Base-by-base conservation (phyloP, 2,888 invertebrate species). In the Meandrusa payeni region DNA sequence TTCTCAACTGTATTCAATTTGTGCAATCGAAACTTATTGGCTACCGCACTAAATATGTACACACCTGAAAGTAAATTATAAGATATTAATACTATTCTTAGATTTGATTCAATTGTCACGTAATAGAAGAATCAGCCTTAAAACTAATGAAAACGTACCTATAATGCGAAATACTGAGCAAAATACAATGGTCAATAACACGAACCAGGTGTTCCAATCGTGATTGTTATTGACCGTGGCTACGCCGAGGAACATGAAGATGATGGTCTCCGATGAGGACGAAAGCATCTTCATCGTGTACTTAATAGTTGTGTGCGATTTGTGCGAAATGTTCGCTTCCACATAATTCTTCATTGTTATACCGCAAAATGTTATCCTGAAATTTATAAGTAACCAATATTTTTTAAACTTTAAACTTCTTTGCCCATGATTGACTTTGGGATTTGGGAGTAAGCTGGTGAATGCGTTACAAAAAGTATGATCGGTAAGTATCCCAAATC, bases 311-410 rank as follows among this genome's bases (percentile, higher is more conserved):
- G 98, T 98, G 72, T 97, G 97, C 0, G 98, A 98, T 74, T 98
- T 98, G 83, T 96, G 95, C 7, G 98, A 97, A 71, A 99, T 95
- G 86, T 99, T 99, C 36, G 94, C 95, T 79, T 99, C 98, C 17
- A 99, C 98, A 77, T 99, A 99, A 76, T 99, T 98, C 80, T 98
- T 97, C 97, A 99, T 98, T 1, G 97, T 97, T 59, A 99, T 98
- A 27, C 99, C 99, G 71, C 99, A 99, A 82, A 99, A 99, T 7
- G 98, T 98, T 62, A 98, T 96, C 37, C 98, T 99, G n/a, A n/a
- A n/a, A n/a, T n/a, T n/a, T n/a, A n/a, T n/a, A n/a, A n/a, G n/a
- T n/a, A n/a, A n/a, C n/a, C n/a, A n/a, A n/a, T n/a, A n/a, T n/a
- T n/a, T n/a, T n/a, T n/a, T n/a, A n/a, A n/a, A n/a, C n/a, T n/a